Evolutionary conservation across 2,113 vertebrate genomes (phyloP).

Genomic region (Mionectes macconnelli): DNA sequence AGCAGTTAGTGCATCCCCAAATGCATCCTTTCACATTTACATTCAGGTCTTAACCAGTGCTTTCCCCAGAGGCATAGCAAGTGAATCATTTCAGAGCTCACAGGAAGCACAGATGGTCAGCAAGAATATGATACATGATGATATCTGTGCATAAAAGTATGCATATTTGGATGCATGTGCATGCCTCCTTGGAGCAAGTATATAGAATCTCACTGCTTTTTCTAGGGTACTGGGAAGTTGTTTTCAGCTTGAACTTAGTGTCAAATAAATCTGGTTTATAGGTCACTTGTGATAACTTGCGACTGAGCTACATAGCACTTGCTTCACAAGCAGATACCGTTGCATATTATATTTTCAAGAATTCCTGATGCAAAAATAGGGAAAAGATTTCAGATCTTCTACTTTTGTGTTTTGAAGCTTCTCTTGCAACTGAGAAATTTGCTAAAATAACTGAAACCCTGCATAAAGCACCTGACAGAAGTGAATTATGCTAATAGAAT

Average conservation of each 20-base stretch:
- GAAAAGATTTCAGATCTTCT: conserved; percentile 43
- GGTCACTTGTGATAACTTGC: conserved; percentile 57
- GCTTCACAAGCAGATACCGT: conserved; percentile 47
- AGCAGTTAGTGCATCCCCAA: neutral
- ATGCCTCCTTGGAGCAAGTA: neutral
- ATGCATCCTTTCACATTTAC: neutral
- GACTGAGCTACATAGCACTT: conserved; percentile 48
- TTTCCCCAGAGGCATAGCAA: conserved; percentile 30
- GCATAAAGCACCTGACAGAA: conserved; percentile 45
- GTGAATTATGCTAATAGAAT: conserved; percentile 64
- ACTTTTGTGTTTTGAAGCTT: conserved; percentile 42
- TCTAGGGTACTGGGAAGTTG: conserved; percentile 57
- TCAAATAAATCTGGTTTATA: conserved; percentile 73
- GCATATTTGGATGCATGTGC: conserved; percentile 36
- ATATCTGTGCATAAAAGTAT: conserved; percentile 41
- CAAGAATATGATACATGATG: conserved; percentile 37
- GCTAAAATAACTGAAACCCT: conserved; percentile 59
- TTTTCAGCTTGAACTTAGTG: conserved; percentile 70
- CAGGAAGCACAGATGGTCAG: conserved; percentile 63
- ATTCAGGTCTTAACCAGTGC: conserved; percentile 19
- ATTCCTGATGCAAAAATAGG: conserved; percentile 50
- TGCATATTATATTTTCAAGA: conserved; percentile 38
- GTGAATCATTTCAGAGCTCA: conserved; percentile 39
- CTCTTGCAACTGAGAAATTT: conserved; percentile 43
- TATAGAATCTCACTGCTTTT: conserved; percentile 58